A percentile compares a stretch with the other conserved stretches of the same genome.
phyloP scores from a whole-genome alignment of 2,797 vertebrate genomes.

The Centroberyx gerrardi region DNA sequence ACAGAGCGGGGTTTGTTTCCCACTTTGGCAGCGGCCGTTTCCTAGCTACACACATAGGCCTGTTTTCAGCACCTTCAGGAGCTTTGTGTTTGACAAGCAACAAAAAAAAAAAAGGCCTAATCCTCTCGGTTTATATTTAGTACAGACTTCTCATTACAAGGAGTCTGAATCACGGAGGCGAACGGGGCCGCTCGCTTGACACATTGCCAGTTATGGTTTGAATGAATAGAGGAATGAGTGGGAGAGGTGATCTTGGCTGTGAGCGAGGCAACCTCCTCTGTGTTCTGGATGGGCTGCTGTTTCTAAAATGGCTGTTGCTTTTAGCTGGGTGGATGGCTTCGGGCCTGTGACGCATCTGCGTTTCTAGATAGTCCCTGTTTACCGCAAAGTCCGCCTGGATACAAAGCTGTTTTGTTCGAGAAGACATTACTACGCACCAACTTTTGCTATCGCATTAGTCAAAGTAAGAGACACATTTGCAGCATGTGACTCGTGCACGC shows the following conservation, averaged over 20 bases:
- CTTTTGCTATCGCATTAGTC: not conserved
- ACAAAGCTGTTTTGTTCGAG: slow-evolving; percentile 30
- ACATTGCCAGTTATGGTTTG: slow-evolving; percentile 73
- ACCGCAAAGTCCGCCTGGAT: not conserved
- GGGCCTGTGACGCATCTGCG: slow-evolving; percentile 37
- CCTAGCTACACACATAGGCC: slow-evolving; percentile 79
- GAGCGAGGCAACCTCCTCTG: slow-evolving; percentile 16
- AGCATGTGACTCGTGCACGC: not conserved
- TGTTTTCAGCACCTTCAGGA: slow-evolving; percentile 79
- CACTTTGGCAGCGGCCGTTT: slow-evolving; percentile 75
- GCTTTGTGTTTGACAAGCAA: slow-evolving; percentile 75
- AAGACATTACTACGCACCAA: not conserved
- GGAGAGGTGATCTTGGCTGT: slow-evolving; percentile 49
- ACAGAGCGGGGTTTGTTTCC: slow-evolving; percentile 78
- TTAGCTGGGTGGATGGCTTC: slow-evolving; percentile 14
- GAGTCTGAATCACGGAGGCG: slow-evolving; percentile 46
- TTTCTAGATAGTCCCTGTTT: slow-evolving; percentile 29
- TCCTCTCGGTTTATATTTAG: slow-evolving; percentile 75
- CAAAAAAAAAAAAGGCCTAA: slow-evolving; percentile 56
- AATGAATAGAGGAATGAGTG: slow-evolving; percentile 59
- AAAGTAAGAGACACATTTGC: not conserved
- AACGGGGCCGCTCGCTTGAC: slow-evolving; percentile 53
- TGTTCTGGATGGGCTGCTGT: slow-evolving; percentile 38
- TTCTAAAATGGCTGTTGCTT: slow-evolving; percentile 40
- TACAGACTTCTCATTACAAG: slow-evolving; percentile 58